Evolutionary conservation across 2,113 vertebrate genomes (phyloP).

Genomic region (Phodopus roborovskii): DNA sequence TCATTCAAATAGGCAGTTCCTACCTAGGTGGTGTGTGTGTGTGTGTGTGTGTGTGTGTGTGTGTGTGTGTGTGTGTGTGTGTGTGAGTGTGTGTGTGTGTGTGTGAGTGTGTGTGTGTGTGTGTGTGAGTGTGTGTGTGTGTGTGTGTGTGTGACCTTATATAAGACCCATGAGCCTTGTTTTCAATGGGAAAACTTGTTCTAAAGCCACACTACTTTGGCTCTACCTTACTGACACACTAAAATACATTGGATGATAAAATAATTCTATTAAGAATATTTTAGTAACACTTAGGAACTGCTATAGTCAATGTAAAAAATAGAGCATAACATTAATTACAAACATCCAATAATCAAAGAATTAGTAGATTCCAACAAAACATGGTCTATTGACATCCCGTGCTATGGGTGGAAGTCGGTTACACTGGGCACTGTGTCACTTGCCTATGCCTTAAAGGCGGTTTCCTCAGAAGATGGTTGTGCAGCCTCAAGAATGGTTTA

Average conservation of each 20-base stretch:
- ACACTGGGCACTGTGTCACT: background rate
- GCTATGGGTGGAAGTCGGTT: background rate
- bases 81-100: background rate
- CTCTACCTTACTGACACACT: background rate
- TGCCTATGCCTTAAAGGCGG: background rate
- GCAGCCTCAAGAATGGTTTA: rapidly evolving
- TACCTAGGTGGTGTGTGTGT: background rate
- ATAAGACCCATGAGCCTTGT: background rate
- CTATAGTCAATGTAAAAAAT: background rate
- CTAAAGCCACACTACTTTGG: background rate
- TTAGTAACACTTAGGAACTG: background rate
- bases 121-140: background rate
- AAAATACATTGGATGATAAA: background rate
- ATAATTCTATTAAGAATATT: background rate
- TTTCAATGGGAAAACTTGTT: background rate
- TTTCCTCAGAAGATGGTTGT: background rate
- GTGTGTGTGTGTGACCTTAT: background rate
- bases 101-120: background rate
- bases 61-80: rapidly evolving
- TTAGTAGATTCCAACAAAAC: background rate
- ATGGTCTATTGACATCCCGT: rapidly evolving
- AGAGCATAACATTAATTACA: background rate
- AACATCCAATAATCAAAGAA: background rate
- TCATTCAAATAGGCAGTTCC: background rate
- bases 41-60: too few species aligned